Conservation (phyloP, 2,888 invertebrate species). For the Acrocera orbiculus region DNA sequence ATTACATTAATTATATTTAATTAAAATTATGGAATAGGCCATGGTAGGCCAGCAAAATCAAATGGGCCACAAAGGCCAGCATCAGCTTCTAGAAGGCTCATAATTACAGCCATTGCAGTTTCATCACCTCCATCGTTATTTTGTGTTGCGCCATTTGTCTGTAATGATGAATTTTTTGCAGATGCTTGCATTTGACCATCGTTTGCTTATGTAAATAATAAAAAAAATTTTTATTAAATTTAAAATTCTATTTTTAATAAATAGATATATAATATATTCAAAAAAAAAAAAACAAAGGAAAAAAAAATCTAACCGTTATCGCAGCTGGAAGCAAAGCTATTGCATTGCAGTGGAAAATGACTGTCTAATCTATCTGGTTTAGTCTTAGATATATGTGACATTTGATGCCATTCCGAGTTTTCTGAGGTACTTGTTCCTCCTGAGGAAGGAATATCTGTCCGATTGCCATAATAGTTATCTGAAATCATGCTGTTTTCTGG, state of each 20-base stretch:
- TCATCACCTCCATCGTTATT: slow-evolving; percentile 64
- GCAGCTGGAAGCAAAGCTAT: slow-evolving; percentile 26
- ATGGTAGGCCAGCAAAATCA: slow-evolving; percentile 69
- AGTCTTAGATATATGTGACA: no score
- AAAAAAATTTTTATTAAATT: background rate
- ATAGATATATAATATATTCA: background rate
- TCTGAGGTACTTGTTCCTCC: slow-evolving; percentile 10
- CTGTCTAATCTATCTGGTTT: no score
- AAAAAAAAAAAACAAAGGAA: background rate
- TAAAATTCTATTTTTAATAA: slow-evolving; percentile 1
- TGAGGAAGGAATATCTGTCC: slow-evolving; percentile 10
- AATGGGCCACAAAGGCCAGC: slow-evolving; percentile 76
- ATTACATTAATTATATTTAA: background rate
- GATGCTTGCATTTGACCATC: slow-evolving; percentile 8
- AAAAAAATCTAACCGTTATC: slow-evolving; percentile 9
- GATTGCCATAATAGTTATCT: slow-evolving; percentile 8
- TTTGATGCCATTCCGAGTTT: no score
- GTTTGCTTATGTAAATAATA: slow-evolving; percentile 6
- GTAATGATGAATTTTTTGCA: slow-evolving; percentile 3
- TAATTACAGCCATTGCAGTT: slow-evolving; percentile 81
- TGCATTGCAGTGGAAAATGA: no score
- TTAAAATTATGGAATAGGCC: slow-evolving; percentile 30
- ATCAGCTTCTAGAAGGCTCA: slow-evolving; percentile 78
- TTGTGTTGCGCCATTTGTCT: slow-evolving; percentile 14
- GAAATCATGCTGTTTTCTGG: slow-evolving; percentile 13